These are phyloP conservation scores for Allygus modestus DNA, from an alignment of 2,888 invertebrate species.

Conservation along the genomic window DNA sequence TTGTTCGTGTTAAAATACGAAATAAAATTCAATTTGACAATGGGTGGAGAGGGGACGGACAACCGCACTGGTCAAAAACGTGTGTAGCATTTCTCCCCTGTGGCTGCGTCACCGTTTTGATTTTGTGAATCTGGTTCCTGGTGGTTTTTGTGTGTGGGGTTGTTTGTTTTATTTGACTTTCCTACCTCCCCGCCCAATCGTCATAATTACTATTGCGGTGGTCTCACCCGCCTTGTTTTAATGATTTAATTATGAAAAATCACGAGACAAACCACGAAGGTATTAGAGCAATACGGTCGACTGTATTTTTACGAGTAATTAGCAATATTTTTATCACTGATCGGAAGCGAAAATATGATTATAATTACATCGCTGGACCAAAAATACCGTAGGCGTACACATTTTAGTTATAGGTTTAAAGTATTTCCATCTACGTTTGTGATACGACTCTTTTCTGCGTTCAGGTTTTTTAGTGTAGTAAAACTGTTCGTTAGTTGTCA, in stretches of 20 bases:
- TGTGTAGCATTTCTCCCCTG: conserved; percentile 26
- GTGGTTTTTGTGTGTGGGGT: neutral
- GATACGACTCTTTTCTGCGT: too few relatives aligned
- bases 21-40: conserved; percentile 57
- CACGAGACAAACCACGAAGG: neutral
- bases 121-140: conserved; percentile 33
- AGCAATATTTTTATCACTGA: too few relatives aligned
- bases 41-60: conserved; percentile 34
- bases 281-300: neutral
- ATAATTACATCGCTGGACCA: too few relatives aligned
- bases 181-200: neutral
- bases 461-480: too few relatives aligned
- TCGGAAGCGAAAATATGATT: too few relatives aligned
- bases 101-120: conserved; percentile 23
- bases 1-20: conserved; percentile 55
- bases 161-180: conserved; percentile 20
- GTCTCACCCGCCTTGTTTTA: neutral
- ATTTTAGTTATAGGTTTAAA: too few relatives aligned
- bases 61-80: conserved; percentile 29
- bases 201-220: neutral
- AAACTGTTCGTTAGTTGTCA: too few relatives aligned
- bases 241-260: neutral
- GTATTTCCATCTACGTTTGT: too few relatives aligned
- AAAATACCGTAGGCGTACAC: too few relatives aligned
- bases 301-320: too few relatives aligned